These are phyloP conservation scores for Drosophila kuntzei DNA, from an alignment of 2,888 invertebrate genomes.

Conservation along the genomic window DNA sequence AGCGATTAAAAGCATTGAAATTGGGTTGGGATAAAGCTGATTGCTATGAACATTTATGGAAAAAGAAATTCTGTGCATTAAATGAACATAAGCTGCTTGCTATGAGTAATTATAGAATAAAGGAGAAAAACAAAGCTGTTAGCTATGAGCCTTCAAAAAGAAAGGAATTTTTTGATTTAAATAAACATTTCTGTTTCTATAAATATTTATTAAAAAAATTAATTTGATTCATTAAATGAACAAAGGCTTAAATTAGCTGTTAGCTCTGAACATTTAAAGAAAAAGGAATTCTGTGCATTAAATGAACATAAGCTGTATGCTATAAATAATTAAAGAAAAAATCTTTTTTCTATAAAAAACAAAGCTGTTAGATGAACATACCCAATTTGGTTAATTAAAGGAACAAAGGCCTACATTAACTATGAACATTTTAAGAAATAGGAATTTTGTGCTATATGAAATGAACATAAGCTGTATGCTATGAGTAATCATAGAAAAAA, in stretches of 20 bases:
- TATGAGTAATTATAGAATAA: no score
- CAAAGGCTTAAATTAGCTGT: no score
- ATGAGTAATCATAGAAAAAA: no score
- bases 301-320: slow-evolving; percentile 6
- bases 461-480: slow-evolving; percentile 10
- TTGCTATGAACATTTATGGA: background rate
- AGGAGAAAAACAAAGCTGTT: no score
- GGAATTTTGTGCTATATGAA: background rate
- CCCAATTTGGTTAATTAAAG: no score
- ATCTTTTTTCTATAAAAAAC: no score
- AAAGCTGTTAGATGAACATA: no score
- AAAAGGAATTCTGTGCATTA: background rate
- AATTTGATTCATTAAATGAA: no score
- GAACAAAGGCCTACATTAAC: background rate
- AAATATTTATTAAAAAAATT: no score
- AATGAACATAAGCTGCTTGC: background rate
- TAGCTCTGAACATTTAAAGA: background rate
- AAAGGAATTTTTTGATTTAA: background rate
- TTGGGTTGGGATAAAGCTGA: background rate
- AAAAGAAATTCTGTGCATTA: no score
- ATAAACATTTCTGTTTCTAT: background rate
- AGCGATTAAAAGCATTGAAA: background rate
- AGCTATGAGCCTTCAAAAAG: background rate
- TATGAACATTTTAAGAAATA: background rate
- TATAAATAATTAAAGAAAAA: background rate